phyloP scores from a whole-genome alignment of 2,113 vertebrate genomes.

The Hypomesus transpacificus region DNA sequence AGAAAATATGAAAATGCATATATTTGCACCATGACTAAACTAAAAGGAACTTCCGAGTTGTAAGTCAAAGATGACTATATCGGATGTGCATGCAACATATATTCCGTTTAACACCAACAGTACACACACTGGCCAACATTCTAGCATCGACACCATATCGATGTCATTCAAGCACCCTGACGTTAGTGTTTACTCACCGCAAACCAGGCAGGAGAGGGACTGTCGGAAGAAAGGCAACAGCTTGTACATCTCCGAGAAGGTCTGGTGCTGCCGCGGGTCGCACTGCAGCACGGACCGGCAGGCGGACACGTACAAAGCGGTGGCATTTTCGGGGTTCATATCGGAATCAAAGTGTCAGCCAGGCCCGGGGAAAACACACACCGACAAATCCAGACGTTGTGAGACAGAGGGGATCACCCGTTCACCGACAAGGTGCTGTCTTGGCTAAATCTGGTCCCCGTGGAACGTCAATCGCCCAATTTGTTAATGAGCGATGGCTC shows the following conservation, averaged over 20 bases:
- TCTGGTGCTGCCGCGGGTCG: constrained; percentile 86
- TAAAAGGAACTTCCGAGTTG: too few relatives aligned
- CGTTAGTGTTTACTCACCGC: constrained; percentile 76
- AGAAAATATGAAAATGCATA: too few relatives aligned
- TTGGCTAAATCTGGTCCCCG: background rate
- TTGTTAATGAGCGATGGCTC: constrained; percentile 14
- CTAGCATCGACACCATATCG: background rate
- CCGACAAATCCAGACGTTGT: background rate
- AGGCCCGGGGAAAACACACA: constrained; percentile 59
- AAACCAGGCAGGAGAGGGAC: constrained; percentile 90
- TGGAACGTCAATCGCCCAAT: constrained; percentile 18
- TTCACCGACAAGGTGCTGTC: constrained; percentile 8
- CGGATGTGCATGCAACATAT: background rate
- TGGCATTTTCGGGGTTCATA: constrained; percentile 95
- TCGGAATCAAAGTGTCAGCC: constrained; percentile 73
- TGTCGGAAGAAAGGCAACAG: constrained; percentile 91
- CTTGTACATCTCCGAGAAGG: constrained; percentile 86
- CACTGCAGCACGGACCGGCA: constrained; percentile 96
- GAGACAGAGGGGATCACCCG: background rate
- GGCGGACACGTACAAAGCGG: constrained; percentile 92
- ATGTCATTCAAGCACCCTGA: background rate
- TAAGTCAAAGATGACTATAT: too few relatives aligned
- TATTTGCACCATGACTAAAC: too few relatives aligned
- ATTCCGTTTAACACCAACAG: background rate
- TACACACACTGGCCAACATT: background rate